Conservation (phyloP, 2,888 invertebrate genomes). For the Merodon equestris region DNA sequence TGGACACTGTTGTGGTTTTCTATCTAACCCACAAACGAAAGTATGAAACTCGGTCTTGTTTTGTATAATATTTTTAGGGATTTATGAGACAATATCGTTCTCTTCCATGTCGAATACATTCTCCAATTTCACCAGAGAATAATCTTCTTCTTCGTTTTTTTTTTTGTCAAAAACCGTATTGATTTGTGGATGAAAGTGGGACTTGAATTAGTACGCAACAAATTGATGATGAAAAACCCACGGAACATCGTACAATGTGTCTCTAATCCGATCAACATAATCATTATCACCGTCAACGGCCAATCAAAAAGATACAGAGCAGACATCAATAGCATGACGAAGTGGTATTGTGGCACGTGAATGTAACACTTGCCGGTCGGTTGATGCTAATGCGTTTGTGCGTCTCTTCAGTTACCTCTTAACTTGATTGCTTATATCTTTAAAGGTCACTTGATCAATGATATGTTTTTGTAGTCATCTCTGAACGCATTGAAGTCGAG, state of each 20-base stretch:
- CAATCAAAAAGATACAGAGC: not conserved
- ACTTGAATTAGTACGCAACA: conserved; percentile 23
- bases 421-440: no score
- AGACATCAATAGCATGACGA: conserved; percentile 20
- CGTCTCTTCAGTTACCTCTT: not conserved
- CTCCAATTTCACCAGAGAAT: conserved; percentile 46
- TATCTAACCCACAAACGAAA: conserved; percentile 38
- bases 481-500: no score
- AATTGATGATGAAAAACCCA: not conserved
- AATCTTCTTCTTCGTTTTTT: conserved; percentile 15
- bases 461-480: conserved; percentile 12
- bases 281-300: conserved; percentile 31
- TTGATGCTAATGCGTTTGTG: not conserved
- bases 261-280: conserved; percentile 55
- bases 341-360: conserved; percentile 50
- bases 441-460: no score
- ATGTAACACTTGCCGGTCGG: conserved; percentile 18
- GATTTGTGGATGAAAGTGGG: conserved; percentile 54
- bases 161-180: conserved; percentile 10
- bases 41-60: conserved; percentile 43
- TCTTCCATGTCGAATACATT: conserved; percentile 44
- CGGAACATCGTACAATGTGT: conserved; percentile 15
- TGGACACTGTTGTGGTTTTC: conserved; percentile 34
- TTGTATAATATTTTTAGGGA: conserved; percentile 43
- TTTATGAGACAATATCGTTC: conserved; percentile 42